Conservation (phyloP, 2,888 invertebrate genomes). For the Drosophila picticornis region DNA sequence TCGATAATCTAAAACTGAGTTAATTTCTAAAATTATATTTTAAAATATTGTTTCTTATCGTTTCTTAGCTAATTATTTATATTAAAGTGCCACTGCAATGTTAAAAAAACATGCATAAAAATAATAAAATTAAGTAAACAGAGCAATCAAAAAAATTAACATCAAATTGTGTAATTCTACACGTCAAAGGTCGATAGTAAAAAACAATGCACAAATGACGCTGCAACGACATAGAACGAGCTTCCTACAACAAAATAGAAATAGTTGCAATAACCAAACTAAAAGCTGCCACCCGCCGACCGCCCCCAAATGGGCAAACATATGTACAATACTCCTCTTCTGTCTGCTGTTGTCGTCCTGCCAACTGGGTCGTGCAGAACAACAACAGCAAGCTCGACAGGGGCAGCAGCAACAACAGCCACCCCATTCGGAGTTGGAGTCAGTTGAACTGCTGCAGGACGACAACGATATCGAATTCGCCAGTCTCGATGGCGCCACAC, state of each 20-base stretch:
- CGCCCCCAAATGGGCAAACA: slow-evolving; percentile 61
- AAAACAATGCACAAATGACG: slow-evolving; percentile 81
- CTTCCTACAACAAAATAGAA: slow-evolving; percentile 50
- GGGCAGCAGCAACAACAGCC: slow-evolving; percentile 17
- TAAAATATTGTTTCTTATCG: neutral
- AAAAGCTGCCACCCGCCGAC: slow-evolving; percentile 33
- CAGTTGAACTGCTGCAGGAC: slow-evolving; percentile 68
- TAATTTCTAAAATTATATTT: neutral
- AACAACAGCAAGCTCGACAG: slow-evolving; percentile 13
- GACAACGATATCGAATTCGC: slow-evolving; percentile 78
- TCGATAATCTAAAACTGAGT: neutral
- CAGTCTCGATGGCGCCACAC: slow-evolving; percentile 82
- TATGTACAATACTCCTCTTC: slow-evolving; percentile 49
- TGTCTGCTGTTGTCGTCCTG: slow-evolving; percentile 60
- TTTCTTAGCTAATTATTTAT: slow-evolving; percentile 33
- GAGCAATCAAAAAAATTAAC: slow-evolving; percentile 5
- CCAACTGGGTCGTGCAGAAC: slow-evolving; percentile 72
- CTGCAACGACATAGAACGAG: slow-evolving; percentile 67
- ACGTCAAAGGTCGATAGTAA: slow-evolving; percentile 37
- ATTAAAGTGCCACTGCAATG: slow-evolving; percentile 52
- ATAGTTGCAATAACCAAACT: slow-evolving; percentile 26
- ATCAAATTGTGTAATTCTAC: slow-evolving; percentile 35
- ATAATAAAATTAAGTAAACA: slow-evolving; percentile 15
- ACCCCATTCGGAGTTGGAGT: slow-evolving; percentile 44
- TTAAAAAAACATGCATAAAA: slow-evolving; percentile 35